Percentiles rank a stretch among this genome's conserved stretches.
Evolutionary conservation across 2,888 invertebrate genomes (phyloP).

Genomic region (Eupsilia transversa): DNA sequence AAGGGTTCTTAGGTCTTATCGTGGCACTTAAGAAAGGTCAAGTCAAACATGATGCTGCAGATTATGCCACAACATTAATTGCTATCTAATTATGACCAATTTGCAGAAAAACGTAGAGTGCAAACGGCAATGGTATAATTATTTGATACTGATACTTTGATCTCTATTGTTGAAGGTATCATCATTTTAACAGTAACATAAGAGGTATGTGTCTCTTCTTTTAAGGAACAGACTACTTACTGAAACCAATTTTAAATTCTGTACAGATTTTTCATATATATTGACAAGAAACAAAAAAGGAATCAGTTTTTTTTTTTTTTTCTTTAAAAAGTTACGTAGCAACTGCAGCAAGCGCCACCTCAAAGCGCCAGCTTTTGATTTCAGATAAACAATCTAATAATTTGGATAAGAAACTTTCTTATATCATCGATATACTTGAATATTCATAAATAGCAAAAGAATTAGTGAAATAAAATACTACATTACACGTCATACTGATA

Average conservation of each 20-base stretch:
- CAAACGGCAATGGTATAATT: conserved; percentile 15
- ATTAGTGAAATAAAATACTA: conserved; percentile 9
- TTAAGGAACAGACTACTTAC: not conserved
- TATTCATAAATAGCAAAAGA: conserved; percentile 2
- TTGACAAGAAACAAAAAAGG: too few species aligned
- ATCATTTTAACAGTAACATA: not conserved
- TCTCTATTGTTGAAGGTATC: not conserved
- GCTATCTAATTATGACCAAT: conserved; percentile 21
- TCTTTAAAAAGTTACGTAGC: not conserved
- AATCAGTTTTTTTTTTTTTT: not conserved
- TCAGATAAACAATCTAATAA: not conserved
- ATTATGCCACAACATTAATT: conserved; percentile 20
- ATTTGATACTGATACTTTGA: conserved; percentile 15
- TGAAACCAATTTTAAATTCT: not conserved
- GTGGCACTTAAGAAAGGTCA: conserved; percentile 22
- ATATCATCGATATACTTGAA: not conserved
- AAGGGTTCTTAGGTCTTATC: not conserved
- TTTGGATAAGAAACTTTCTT: not conserved
- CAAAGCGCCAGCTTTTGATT: not conserved
- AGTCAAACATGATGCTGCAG: conserved; percentile 15
- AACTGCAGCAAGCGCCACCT: not conserved
- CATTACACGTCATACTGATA: conserved; percentile 19
- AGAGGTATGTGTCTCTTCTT: not conserved
- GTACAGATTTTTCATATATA: not conserved
- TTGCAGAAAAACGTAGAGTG: not conserved